Evolutionary conservation across 2,113 vertebrate genomes (phyloP), one percentile per base, ranked within the genome.

Genomic region (Holacanthus passer): DNA sequence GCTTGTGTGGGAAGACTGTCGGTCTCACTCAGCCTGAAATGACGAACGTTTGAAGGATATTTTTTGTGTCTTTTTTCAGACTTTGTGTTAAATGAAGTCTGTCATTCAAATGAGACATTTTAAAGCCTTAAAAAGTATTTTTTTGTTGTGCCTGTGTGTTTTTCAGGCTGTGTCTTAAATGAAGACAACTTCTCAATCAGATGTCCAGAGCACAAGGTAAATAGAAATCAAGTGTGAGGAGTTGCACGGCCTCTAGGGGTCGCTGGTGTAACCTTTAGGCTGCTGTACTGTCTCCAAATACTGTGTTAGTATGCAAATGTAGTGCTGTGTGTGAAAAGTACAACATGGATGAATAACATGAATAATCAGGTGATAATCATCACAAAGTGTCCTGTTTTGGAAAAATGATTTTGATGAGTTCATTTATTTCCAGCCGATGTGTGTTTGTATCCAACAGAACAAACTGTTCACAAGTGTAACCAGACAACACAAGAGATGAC

Each of bases 131-230:
- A n/a, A n/a, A n/a, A n/a, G n/a, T n/a, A n/a, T n/a, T n/a, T n/a
- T 43, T 68, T 32, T 58, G 24, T 83, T 37, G 2, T 85, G 3
- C 70, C 6, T 37, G 3, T 69, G 31, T 82, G n/a, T 73, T 9
- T 68, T 84, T 29, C 77, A 96, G 95, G 89, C 24, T 94, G 94
- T 31, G 62, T 85, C 24, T 89, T 96, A 29, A 94, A 92, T 6
- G 94, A 95, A 67, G 94, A 95, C 4, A 96, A 95, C 91, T 95
- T 95, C 84, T 95, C 94, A 0, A 84, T 95, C 71, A 88, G 92
- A 82, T 96, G 95, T 87, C 73, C 91, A 5, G 93, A 92, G 81
- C 95, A 96, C 88, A 95, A 94, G 94, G 95, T 95, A 87, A 85
- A 45, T 1, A 55, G 12, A 48, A 2, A 9, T 14, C 3, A 12